Evolutionary conservation across 2,888 invertebrate species (phyloP).

Genomic region (Stomorhina lunata): DNA sequence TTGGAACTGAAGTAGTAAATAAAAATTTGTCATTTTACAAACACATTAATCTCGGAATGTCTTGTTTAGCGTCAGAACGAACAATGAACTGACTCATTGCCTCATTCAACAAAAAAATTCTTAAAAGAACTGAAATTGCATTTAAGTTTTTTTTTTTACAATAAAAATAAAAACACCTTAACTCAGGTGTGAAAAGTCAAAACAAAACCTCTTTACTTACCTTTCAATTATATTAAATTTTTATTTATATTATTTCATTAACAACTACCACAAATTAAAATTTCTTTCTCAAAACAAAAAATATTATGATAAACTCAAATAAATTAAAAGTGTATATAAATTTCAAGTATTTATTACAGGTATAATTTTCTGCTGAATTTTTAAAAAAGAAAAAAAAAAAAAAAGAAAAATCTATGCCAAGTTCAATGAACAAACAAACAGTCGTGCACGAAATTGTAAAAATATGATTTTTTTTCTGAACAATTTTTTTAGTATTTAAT

Average conservation of each 20-base stretch:
- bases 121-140: neutral
- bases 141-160: too few species aligned
- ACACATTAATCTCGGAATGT: neutral
- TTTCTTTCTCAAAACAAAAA: neutral
- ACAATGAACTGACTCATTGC: neutral
- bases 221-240: neutral
- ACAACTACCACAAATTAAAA: neutral
- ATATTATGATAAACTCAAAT: neutral
- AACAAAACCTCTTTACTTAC: neutral
- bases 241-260: neutral
- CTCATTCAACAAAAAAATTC: neutral
- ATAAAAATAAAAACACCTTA: neutral
- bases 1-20: neutral
- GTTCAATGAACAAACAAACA: constrained; percentile 63
- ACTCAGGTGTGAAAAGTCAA: neutral
- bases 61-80: too few species aligned
- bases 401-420: constrained; percentile 55
- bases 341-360: constrained; percentile 8
- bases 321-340: neutral
- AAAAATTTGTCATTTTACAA: neutral
- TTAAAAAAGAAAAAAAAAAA: neutral
- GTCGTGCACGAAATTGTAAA: constrained; percentile 16
- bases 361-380: neutral
- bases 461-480: constrained; percentile 15
- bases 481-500: neutral